Evolutionary conservation across 2,797 vertebrate genomes (phyloP), one percentile per base, ranked within the genome.

Genomic region (Neoniphon sammara): DNA sequence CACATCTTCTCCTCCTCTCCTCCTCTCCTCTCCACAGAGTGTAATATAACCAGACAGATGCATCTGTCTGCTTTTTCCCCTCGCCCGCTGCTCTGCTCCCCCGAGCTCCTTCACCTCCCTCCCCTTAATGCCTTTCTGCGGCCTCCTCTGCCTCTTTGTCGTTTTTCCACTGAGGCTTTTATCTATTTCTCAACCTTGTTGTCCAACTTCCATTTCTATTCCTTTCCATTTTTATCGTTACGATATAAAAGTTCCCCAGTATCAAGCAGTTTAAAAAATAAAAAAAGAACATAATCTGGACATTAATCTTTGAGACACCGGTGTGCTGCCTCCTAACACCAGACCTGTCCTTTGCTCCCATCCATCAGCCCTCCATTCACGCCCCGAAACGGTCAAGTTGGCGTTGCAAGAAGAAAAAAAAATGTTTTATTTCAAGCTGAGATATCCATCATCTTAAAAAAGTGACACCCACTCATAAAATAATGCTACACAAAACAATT

Each of bases 31-130:
- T 3, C 31, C n/a, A 54, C 53, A 58, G 47, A 57, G 17, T 21
- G 34, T 58, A 36, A 44, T 20, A 2, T 15, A 36, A 58, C 31
- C 20, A 53, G 39, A 49, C 55, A 20, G 49, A 39, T 23, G 61
- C 66, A 53, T 71, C 62, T 10, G 27, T 54, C 66, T 60, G 9
- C 36, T 18, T 34, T n/a, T n/a, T n/a, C n/a, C n/a, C n/a, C n/a
- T n/a, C n/a, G n/a, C n/a, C n/a, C n/a, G n/a, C n/a, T n/a, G n/a
- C n/a, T n/a, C n/a, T n/a, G n/a, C n/a, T 27, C 7, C 46, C 46
- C 5, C 21, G 0, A 36, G 17, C 56, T 11, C 36, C 36, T 39
- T 9, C 9, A 2, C 36, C 36, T 39, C 36, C 36, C 9, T 39
- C 36, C 36, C 36, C 36, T 10, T 34, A 39, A 1, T 39, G 36